Evolutionary conservation across 2,797 vertebrate genomes (phyloP).

Genomic region (Pachyuromys duprasi): DNA sequence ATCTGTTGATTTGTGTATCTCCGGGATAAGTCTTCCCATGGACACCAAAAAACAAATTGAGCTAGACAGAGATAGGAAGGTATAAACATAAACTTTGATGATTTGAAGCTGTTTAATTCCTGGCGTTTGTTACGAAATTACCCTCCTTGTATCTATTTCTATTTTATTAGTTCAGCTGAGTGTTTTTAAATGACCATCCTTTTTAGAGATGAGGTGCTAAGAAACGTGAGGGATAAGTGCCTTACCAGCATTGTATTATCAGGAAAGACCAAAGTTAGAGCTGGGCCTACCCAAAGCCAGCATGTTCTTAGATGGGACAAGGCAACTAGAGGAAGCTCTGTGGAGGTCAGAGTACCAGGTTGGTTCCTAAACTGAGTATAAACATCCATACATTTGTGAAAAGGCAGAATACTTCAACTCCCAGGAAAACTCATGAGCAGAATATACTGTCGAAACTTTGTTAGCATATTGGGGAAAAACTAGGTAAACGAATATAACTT

Average conservation of each 20-base stretch:
- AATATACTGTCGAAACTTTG: background rate
- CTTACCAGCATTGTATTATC: background rate
- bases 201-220: background rate
- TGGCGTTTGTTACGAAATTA: conserved; percentile 47
- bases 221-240: background rate
- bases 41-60: background rate
- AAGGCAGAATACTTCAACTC: background rate
- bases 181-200: background rate
- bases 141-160: background rate
- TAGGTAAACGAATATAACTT: background rate
- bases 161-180: background rate
- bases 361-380: background rate
- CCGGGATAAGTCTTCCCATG: background rate
- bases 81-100: background rate
- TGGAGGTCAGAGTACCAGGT: conserved; percentile 32
- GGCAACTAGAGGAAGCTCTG: background rate
- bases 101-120: background rate
- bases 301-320: background rate
- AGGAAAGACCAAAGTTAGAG: background rate
- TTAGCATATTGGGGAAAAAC: background rate
- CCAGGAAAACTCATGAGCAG: background rate
- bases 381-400: background rate
- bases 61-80: background rate
- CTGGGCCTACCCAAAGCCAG: background rate
- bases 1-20: background rate